phyloP scores from a whole-genome alignment of 2,797 vertebrate genomes.

The Tenualosa thibaudeaui region DNA sequence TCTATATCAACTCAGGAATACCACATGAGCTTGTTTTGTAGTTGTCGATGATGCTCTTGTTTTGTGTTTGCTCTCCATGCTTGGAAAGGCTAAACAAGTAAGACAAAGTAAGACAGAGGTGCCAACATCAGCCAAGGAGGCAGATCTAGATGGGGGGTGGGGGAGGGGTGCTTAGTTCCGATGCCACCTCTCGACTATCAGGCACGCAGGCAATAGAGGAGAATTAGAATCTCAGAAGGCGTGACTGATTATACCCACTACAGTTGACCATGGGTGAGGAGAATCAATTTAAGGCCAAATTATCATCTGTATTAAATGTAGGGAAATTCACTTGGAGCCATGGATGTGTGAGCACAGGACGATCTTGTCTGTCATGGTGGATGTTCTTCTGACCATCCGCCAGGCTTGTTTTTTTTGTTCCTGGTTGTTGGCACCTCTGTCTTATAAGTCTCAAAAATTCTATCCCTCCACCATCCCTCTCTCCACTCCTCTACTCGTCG shows the following conservation, averaged over 20 bases:
- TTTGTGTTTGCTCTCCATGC: constrained; percentile 64
- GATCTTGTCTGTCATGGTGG: not conserved
- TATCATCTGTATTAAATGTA: constrained; percentile 35
- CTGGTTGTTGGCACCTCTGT: constrained; percentile 77
- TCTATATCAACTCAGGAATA: constrained; percentile 59
- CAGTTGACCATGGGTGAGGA: constrained; percentile 50
- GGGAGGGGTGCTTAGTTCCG: constrained; percentile 45
- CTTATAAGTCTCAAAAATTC: constrained; percentile 62
- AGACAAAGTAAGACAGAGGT: constrained; percentile 76
- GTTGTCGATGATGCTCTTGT: constrained; percentile 38
- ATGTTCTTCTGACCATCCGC: not conserved
- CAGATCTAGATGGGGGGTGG: constrained; percentile 7
- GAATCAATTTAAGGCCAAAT: constrained; percentile 56
- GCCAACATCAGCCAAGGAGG: constrained; percentile 67
- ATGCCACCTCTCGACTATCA: constrained; percentile 54
- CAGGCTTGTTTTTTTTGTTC: constrained; percentile 54
- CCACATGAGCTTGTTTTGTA: constrained; percentile 66
- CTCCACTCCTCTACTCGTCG: constrained; percentile 80
- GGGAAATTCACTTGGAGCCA: not conserved
- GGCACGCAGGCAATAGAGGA: constrained; percentile 59
- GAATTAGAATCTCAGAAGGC: constrained; percentile 60
- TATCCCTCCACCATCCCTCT: not conserved
- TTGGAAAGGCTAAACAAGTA: constrained; percentile 60
- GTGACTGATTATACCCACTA: constrained; percentile 60
- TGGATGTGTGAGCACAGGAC: not conserved